phyloP scores from a whole-genome alignment of 2,888 invertebrate genomes.

The Leptopilina myrica region DNA sequence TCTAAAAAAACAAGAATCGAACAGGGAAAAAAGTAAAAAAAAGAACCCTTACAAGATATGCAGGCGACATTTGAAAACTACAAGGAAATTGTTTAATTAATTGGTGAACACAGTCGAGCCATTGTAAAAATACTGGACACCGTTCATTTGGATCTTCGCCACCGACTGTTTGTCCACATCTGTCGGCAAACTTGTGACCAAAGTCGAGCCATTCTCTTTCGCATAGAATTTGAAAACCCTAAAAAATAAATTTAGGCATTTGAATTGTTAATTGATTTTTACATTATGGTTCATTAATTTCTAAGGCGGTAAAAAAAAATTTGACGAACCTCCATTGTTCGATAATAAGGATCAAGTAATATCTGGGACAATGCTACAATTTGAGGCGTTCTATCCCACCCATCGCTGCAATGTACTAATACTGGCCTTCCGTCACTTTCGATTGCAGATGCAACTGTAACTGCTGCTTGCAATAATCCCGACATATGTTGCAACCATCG shows the following conservation, averaged over 20 bases:
- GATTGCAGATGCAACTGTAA: slow-evolving; percentile 88
- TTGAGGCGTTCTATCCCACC: slow-evolving; percentile 99
- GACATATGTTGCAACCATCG: slow-evolving; percentile 95
- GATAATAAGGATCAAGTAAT: slow-evolving; percentile 94
- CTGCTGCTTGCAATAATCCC: slow-evolving; percentile 88
- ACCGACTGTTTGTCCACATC: slow-evolving; percentile 90
- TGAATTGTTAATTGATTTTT: neutral
- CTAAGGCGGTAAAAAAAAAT: slow-evolving; percentile 5
- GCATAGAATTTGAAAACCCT: slow-evolving; percentile 96
- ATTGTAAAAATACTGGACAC: slow-evolving; percentile 98
- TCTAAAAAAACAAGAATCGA: no score
- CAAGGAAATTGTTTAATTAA: slow-evolving; percentile 91
- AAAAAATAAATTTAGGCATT: slow-evolving; percentile 53
- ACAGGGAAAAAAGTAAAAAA: no score
- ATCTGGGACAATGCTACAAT: slow-evolving; percentile 95
- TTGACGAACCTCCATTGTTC: slow-evolving; percentile 88
- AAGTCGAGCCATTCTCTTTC: slow-evolving; percentile 98
- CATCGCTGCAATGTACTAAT: slow-evolving; percentile 98
- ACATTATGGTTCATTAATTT: no score
- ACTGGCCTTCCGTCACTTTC: slow-evolving; percentile 91
- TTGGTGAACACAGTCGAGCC: slow-evolving; percentile 98
- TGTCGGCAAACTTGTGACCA: slow-evolving; percentile 98
- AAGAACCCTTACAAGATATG: slow-evolving; percentile 85
- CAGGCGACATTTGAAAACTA: slow-evolving; percentile 96
- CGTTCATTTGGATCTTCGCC: slow-evolving; percentile 95